phyloP scores from a whole-genome alignment of 1,140 invertebrate genomes.

The Drosophila sulfurigaster region DNA sequence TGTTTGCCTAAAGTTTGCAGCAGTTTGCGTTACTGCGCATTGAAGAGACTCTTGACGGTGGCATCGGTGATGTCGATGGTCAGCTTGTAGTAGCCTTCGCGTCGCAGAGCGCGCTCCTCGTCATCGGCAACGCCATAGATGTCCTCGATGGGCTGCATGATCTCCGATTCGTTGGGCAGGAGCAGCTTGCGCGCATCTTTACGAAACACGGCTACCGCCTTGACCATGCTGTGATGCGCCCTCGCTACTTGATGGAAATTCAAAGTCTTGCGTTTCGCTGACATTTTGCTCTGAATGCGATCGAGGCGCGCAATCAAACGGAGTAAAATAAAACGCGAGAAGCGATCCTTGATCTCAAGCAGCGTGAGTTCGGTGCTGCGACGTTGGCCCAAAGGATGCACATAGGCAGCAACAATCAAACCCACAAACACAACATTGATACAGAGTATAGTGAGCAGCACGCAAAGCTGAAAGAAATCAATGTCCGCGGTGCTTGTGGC shows the following conservation, averaged over 20 bases:
- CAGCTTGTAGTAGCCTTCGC: conserved; percentile 69
- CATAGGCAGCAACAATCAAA: conserved; percentile 59
- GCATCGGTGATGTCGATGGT: conserved; percentile 69
- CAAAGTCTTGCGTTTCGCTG: conserved; percentile 52
- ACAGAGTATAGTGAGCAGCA: conserved; percentile 61
- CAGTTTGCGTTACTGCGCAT: conserved; percentile 50
- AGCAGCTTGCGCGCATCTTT: conserved; percentile 78
- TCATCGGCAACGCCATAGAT: conserved; percentile 76
- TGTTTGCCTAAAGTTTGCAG: too few relatives aligned
- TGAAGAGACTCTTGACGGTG: conserved; percentile 69
- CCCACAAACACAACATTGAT: conserved; percentile 66
- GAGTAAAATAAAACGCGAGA: conserved; percentile 71
- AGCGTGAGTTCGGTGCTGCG: conserved; percentile 57
- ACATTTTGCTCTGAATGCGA: conserved; percentile 66
- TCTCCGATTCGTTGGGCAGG: conserved; percentile 74
- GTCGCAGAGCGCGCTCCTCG: conserved; percentile 61
- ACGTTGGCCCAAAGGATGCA: conserved; percentile 48
- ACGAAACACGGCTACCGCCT: conserved; percentile 75
- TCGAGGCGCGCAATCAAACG: conserved; percentile 73
- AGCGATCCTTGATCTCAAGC: conserved; percentile 82
- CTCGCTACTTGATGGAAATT: conserved; percentile 57
- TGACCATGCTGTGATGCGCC: conserved; percentile 70
- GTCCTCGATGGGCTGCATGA: conserved; percentile 76
- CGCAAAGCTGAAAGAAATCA: conserved; percentile 61
- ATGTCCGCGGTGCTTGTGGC: conserved; percentile 34